phyloP scores from a whole-genome alignment of 2,797 vertebrate species.

The Alosa sapidissima region DNA sequence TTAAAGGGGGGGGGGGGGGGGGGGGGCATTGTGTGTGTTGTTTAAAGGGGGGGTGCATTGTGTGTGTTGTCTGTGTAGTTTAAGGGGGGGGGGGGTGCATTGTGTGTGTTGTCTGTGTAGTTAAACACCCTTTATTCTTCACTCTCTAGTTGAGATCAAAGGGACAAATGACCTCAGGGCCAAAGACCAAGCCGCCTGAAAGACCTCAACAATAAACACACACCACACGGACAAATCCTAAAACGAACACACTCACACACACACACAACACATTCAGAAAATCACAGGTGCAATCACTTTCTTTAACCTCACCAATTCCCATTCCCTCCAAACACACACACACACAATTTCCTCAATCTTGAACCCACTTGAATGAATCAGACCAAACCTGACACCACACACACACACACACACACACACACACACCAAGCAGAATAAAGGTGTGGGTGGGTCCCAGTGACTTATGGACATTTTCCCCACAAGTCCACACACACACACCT shows the following conservation, averaged over 20 bases:
- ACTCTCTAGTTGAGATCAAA: slow-evolving; percentile 52
- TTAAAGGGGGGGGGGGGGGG: too few relatives aligned
- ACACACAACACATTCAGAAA: background rate
- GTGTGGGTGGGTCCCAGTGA: background rate
- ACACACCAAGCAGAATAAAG: background rate
- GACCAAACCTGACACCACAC: background rate
- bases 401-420: background rate
- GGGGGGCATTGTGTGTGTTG: too few relatives aligned
- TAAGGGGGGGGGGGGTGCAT: slow-evolving; percentile 12
- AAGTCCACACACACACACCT: background rate
- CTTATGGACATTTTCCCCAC: background rate
- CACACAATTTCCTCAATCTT: too few relatives aligned
- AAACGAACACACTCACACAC: background rate
- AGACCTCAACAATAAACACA: slow-evolving; percentile 43
- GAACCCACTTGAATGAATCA: background rate
- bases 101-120: slow-evolving; percentile 30
- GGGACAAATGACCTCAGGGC: slow-evolving; percentile 72
- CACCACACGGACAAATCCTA: background rate
- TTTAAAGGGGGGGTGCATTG: too few relatives aligned
- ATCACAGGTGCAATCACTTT: background rate
- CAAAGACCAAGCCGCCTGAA: slow-evolving; percentile 60
- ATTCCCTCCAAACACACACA: background rate
- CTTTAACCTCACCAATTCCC: background rate
- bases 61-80: background rate
- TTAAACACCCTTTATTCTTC: slow-evolving; percentile 29